phyloP scores from a whole-genome alignment of 2,888 invertebrate species.

The Ischnura elegans region DNA sequence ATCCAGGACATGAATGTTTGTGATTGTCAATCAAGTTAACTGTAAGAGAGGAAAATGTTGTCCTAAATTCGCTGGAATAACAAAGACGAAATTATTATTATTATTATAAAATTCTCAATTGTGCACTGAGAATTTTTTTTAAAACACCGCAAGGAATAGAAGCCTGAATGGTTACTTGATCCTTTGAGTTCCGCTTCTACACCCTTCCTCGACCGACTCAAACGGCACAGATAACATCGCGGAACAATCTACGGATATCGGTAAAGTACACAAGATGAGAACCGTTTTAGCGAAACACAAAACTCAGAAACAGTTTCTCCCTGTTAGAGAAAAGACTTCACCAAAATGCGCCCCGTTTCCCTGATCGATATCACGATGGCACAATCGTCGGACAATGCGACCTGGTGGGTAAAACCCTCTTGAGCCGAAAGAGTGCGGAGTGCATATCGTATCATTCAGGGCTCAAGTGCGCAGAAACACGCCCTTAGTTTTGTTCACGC shows the following conservation, averaged over 20 bases:
- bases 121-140: too few species aligned
- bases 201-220: background rate
- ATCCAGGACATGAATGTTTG: too few species aligned
- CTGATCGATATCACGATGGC: background rate
- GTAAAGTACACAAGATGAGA: background rate
- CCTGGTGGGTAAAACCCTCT: background rate
- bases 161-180: too few species aligned
- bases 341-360: background rate
- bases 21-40: too few species aligned
- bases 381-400: background rate
- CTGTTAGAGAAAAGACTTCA: too few species aligned
- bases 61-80: too few species aligned
- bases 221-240: background rate
- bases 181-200: background rate
- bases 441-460: background rate
- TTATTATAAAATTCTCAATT: too few species aligned
- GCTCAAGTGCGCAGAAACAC: background rate
- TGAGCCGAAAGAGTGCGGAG: background rate
- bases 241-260: background rate
- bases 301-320: too few species aligned
- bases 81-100: too few species aligned
- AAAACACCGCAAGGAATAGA: too few species aligned
- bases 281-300: slow-evolving; percentile 7
- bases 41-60: too few species aligned
- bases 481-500: background rate